Base-by-base conservation (phyloP, 1,140 invertebrate species). In the Melanaphis sacchari region DNA sequence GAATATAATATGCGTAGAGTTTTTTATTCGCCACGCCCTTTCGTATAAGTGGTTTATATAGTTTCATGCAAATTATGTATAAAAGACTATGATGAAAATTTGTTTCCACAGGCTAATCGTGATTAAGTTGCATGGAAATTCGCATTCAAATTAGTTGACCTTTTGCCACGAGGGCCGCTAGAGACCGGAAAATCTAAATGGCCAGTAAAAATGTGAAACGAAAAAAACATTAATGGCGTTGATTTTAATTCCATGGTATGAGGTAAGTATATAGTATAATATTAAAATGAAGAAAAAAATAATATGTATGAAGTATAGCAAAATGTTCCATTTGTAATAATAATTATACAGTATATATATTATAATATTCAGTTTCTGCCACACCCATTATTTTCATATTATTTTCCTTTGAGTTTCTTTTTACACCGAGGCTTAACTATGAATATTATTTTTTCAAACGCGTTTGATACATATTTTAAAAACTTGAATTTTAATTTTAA, bases 111-210 rank as follows among this genome's bases (percentile, higher is more conserved):
- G 76, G 49, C 59, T 52, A 93, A 85, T 85, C 91, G 49, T 93
- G 91, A 93, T 84, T 85, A n/a, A 31, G 43, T 93, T 82, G 81
- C 91, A 52, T 93, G 91, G 91, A 93, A 93, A 84, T 93, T 93
- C 43, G 81, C 66, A 52, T 93, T 93, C 46, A 93, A 92, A 49
- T 84, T 31, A 43, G 46, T 93, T 93, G 91, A 93, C 91, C 81
- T 93, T 82, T 93, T 43, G 36, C 87, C 49, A 88, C 46, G 90
- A 91, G 41, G 24, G 38, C 40, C 90, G 76, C 41, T 46, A 52
- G 46, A 52, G 88, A 93, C 91, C 91, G 91, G 91, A 93, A 93
- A 85, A 93, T 93, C 36, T 81, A 84, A 82, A 93, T 66, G 46
- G 46, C 46, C 81, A 84, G 38, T 93, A 52, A 93, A 93, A 93